Evolutionary conservation across 2,797 vertebrate genomes (phyloP).

Genomic region (Spea hammondii): DNA sequence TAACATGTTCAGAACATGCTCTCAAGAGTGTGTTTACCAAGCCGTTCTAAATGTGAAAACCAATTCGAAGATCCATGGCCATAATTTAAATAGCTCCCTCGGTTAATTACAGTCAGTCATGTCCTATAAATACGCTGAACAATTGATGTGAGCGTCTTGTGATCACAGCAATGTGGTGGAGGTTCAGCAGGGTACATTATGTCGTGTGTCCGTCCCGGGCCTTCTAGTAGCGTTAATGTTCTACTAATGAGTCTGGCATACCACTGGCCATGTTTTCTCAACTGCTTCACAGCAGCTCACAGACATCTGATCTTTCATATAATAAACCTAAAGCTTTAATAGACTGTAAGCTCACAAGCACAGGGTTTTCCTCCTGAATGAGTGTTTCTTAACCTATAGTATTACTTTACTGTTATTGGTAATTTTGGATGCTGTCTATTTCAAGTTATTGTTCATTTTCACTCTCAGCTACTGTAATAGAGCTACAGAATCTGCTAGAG

Average conservation of each 20-base stretch:
- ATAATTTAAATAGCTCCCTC: constrained; percentile 7
- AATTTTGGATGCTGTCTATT: too few relatives aligned
- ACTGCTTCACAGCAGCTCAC: constrained; percentile 6
- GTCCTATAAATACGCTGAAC: constrained; percentile 31
- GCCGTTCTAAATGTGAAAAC: neutral
- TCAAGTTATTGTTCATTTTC: too few relatives aligned
- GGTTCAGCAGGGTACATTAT: constrained; percentile 18
- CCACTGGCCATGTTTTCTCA: neutral
- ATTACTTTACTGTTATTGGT: too few relatives aligned
- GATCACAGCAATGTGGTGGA: neutral
- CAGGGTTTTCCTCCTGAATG: too few relatives aligned
- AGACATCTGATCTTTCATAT: constrained; percentile 17
- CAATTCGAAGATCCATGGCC: constrained; percentile 3
- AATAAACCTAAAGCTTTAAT: neutral
- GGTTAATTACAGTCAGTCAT: constrained; percentile 25
- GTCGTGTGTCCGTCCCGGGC: neutral
- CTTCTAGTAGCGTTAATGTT: neutral
- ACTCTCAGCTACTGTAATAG: too few relatives aligned
- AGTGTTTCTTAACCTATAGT: too few relatives aligned
- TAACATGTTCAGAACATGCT: too few relatives aligned
- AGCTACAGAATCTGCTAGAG: too few relatives aligned
- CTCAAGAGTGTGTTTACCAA: too few relatives aligned
- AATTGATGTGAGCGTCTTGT: constrained; percentile 10
- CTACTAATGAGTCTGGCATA: constrained; percentile 8
- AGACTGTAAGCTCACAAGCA: too few relatives aligned